Percentiles rank a stretch among this genome's conserved stretches.
Evolutionary conservation across 2,113 vertebrate species (phyloP).

Genomic region (Axis porcinus): DNA sequence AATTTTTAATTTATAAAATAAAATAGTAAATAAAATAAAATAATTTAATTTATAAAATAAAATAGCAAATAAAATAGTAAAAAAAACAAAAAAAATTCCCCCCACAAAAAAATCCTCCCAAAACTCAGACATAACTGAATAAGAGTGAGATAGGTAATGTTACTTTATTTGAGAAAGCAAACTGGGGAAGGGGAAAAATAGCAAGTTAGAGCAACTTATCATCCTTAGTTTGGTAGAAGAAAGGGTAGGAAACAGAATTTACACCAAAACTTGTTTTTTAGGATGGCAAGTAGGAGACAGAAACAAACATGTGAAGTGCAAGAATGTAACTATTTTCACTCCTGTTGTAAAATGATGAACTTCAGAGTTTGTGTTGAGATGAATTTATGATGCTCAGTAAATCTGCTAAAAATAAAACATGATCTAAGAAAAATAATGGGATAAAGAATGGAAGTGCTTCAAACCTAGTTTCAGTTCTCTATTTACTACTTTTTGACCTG

Average conservation of each 20-base stretch:
- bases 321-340: not conserved
- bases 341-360: not conserved
- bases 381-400: not conserved
- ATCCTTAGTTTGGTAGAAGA: not conserved
- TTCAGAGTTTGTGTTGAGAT: not conserved
- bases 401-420: not conserved
- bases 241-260: not conserved
- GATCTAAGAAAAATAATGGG: not conserved
- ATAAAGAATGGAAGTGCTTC: not conserved
- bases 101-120: rapidly evolving
- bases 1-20: not conserved
- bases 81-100: not conserved
- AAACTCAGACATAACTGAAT: not conserved
- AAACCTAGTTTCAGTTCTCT: not conserved
- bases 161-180: conserved; percentile 1
- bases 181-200: not conserved
- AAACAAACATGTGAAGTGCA: not conserved
- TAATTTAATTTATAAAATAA: not conserved
- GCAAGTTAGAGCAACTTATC: not conserved
- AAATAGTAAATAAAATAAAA: not conserved
- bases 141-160: not conserved
- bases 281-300: not conserved
- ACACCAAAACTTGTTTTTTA: not conserved
- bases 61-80: not conserved
- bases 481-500: not conserved